Percentiles rank a stretch among this genome's conserved stretches.
phyloP scores from a whole-genome alignment of 1,140 invertebrate genomes.

The Camponotus vicinus region DNA sequence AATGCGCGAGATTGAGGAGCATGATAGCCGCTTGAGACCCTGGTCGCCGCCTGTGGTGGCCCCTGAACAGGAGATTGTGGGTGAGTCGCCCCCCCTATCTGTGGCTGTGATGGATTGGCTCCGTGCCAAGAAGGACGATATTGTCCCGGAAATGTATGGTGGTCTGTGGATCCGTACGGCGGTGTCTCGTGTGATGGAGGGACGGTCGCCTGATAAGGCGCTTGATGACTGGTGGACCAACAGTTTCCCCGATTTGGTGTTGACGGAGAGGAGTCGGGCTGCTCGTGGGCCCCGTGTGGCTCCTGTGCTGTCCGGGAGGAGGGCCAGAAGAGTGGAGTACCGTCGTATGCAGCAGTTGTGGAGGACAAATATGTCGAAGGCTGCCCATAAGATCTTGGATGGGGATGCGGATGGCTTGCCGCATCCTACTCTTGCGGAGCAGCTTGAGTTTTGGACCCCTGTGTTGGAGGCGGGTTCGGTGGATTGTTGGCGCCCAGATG shows the following conservation, averaged over 20 bases:
- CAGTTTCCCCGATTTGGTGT: background rate
- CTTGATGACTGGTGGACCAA: background rate
- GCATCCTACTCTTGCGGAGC: background rate
- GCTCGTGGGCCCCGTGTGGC: background rate
- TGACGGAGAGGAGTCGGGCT: no score
- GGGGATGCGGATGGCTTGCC: background rate
- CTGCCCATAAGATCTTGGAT: conserved; percentile 40
- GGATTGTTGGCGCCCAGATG: background rate
- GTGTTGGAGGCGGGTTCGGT: conserved; percentile 3
- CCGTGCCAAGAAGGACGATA: no score
- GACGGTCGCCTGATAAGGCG: background rate
- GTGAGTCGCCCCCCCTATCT: no score
- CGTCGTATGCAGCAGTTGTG: conserved; percentile 38
- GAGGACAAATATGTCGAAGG: conserved; percentile 11
- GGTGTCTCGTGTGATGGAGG: background rate
- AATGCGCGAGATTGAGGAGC: no score
- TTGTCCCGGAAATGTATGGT: background rate
- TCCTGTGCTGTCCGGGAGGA: background rate
- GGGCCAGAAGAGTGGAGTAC: conserved; percentile 22
- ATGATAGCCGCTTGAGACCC: no score
- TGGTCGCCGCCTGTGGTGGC: no score
- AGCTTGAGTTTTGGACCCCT: background rate
- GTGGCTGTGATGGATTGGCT: no score
- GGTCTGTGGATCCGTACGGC: background rate
- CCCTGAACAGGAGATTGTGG: no score